Percentiles rank a stretch among this genome's conserved stretches.
Evolutionary conservation across 1,140 invertebrate species (phyloP).

Genomic region (Cherax destructor): DNA sequence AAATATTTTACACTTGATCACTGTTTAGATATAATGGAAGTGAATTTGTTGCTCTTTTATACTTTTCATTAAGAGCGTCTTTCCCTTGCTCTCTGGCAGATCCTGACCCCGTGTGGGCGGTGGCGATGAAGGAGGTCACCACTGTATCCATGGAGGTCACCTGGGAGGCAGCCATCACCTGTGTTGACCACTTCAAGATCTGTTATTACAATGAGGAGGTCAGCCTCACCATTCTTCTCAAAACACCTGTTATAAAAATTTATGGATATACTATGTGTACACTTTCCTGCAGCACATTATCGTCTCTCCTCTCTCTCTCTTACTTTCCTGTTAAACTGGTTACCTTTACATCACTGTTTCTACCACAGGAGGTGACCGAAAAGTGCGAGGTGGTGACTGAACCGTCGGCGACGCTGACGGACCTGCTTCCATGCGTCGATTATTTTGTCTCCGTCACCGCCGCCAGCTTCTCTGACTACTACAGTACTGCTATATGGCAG

Average conservation of each 20-base stretch:
- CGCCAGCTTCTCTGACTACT: not conserved
- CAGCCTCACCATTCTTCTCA: not conserved
- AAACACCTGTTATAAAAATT: too few relatives aligned
- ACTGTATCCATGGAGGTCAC: conserved; percentile 31
- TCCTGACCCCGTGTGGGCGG: conserved; percentile 9
- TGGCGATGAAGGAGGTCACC: not conserved
- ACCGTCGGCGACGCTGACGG: not conserved
- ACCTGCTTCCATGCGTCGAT: conserved; percentile 9
- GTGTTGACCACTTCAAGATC: conserved; percentile 37
- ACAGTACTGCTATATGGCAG: not conserved
- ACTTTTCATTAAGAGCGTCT: too few relatives aligned
- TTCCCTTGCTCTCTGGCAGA: conserved; percentile 1
- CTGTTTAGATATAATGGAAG: too few relatives aligned
- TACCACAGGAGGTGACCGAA: not conserved
- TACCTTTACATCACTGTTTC: not conserved
- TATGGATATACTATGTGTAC: too few relatives aligned
- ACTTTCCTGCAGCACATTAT: too few relatives aligned
- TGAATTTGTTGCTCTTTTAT: too few relatives aligned
- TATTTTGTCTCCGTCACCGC: conserved; percentile 37
- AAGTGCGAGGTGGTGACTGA: not conserved
- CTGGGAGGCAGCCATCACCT: not conserved
- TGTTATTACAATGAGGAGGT: conserved; percentile 29
- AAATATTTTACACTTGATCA: too few relatives aligned
- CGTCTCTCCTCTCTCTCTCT: not conserved
- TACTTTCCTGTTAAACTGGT: not conserved